A percentile compares a stretch with the other conserved stretches of the same genome.
Evolutionary conservation across 2,113 vertebrate genomes (phyloP).

Genomic region (Rallus limicola): DNA sequence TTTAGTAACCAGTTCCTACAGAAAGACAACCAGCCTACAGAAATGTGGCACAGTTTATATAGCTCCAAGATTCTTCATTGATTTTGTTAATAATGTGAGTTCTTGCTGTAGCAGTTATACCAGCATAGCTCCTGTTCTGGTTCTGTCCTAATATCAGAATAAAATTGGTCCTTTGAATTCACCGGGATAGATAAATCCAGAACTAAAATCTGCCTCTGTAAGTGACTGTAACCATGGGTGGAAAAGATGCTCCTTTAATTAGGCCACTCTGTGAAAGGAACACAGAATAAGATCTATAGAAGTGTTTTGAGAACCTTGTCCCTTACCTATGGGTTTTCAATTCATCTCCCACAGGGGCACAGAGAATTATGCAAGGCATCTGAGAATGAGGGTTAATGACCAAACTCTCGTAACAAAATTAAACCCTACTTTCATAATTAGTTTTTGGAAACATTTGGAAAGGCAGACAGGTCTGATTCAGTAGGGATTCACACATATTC

Average conservation of each 20-base stretch:
- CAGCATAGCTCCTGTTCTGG: neutral
- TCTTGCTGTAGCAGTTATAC: neutral
- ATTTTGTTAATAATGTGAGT: neutral
- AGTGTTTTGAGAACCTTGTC: neutral
- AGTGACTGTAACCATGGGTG: neutral
- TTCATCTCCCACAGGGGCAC: neutral
- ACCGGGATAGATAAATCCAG: neutral
- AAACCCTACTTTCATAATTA: neutral
- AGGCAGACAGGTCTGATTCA: neutral
- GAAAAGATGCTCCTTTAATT: neutral
- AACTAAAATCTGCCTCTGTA: neutral
- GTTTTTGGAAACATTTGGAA: neutral
- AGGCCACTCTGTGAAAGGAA: neutral
- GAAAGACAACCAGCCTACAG: neutral
- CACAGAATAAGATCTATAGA: neutral
- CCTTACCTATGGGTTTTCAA: neutral
- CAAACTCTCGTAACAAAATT: neutral
- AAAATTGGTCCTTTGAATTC: neutral
- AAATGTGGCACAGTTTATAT: neutral
- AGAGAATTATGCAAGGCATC: neutral
- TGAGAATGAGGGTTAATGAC: neutral
- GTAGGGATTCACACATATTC: neutral
- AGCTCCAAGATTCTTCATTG: neutral
- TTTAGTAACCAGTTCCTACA: neutral
- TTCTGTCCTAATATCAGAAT: neutral